A percentile compares a stretch with the other conserved stretches of the same genome.
phyloP scores from a whole-genome alignment of 2,888 invertebrate genomes.

The Brenthis daphne region DNA sequence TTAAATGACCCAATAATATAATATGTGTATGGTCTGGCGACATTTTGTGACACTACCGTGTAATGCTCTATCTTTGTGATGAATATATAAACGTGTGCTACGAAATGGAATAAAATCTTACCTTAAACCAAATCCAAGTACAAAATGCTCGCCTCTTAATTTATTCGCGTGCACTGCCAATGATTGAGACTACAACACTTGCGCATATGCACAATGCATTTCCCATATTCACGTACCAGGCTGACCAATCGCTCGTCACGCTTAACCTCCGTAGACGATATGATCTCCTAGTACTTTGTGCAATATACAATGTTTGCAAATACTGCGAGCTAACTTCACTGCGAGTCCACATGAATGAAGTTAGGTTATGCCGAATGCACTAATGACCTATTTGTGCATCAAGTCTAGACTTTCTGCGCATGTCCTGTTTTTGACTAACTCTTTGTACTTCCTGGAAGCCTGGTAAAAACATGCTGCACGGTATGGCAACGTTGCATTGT shows the following conservation, averaged over 20 bases:
- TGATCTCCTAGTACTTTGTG: slow-evolving; percentile 46
- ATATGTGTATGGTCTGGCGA: too few relatives aligned
- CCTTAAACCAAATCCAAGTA: slow-evolving; percentile 12
- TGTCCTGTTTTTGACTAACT: slow-evolving; percentile 35
- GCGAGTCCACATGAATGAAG: slow-evolving; percentile 31
- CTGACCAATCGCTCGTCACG: slow-evolving; percentile 35
- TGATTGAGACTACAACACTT: slow-evolving; percentile 33
- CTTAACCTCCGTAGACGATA: slow-evolving; percentile 38
- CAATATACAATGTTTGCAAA: slow-evolving; percentile 42
- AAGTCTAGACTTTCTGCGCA: slow-evolving; percentile 41
- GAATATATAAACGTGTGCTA: too few relatives aligned
- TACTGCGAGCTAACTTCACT: slow-evolving; percentile 32
- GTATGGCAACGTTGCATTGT: slow-evolving; percentile 21
- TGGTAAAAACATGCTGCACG: slow-evolving; percentile 31
- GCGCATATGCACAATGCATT: slow-evolving; percentile 48
- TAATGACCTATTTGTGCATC: slow-evolving; percentile 35
- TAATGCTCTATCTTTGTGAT: too few relatives aligned
- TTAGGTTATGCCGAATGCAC: slow-evolving; percentile 38
- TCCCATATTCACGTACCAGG: slow-evolving; percentile 39
- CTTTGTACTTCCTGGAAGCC: slow-evolving; percentile 31
- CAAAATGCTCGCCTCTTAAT: slow-evolving; percentile 8
- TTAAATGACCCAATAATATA: too few relatives aligned
- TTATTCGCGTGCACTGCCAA: slow-evolving; percentile 18
- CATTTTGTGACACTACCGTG: too few relatives aligned
- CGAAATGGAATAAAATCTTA: slow-evolving; percentile 12